Base-by-base conservation (phyloP, 1,140 invertebrate genomes). In the Papilio helenus region DNA sequence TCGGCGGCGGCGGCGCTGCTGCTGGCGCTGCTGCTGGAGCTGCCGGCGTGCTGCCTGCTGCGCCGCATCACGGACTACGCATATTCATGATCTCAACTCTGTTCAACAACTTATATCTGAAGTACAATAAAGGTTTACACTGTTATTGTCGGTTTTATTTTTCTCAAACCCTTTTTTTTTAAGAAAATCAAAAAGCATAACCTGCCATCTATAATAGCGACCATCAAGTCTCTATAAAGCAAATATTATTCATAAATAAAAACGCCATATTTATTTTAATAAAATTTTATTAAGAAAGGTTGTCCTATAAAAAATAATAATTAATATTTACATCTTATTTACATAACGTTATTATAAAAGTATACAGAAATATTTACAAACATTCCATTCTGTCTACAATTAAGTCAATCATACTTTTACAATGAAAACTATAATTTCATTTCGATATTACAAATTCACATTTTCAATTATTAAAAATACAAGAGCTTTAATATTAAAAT, bases 311-410 rank as follows among this genome's bases (percentile, higher is more conserved):
- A 80, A 88, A 88, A 86, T 76, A 83, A 77, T 84, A 87, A 29
- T 84, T 82, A 82, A 86, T 91, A 91, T 91, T 89, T 91, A 91
- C 90, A 91, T 49, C 80, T 81, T 91, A 91, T 91, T 88, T 90
- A 91, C 88, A 91, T 85, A 84, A 81, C 79, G 34, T 68, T 88
- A 86, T 83, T 79, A 85, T 72, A 81, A 39, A 76, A 79, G 44
- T 82, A 79, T 65, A 82, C 65, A 82, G 39, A 73, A 61, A 72
- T 86, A 85, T 84, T 73, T 87, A 87, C 87, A 88, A 80, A 80
- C 80, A 55, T 26, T 34, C 46, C 73, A 16, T 34, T 73, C 42
- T 26, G n/a, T 46, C 12, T 73, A 73, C 39, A 39, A 34, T 34
- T 34, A 39, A 39, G 4, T 16, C 44, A 46, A 14, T 12, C 44